These are phyloP conservation scores for Mastigias papua DNA, from an alignment of 30 jellyfish, hydroid and myxozoan species.

Conservation along the genomic window DNA sequence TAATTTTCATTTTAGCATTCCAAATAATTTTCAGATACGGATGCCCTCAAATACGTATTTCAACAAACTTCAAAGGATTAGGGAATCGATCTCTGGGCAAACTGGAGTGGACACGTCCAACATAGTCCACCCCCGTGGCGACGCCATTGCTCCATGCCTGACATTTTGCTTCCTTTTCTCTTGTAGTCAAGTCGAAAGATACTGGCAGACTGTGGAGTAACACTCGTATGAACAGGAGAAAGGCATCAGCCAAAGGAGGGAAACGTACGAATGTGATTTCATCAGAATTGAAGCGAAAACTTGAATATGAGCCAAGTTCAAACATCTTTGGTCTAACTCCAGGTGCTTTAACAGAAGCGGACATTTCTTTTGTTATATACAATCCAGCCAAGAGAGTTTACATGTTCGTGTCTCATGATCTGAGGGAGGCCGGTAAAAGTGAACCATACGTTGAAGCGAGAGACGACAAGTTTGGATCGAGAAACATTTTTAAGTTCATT, in stretches of 20 bases:
- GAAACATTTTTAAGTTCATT: conserved; percentile 2
- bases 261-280: neutral
- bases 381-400: neutral
- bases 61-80: no score
- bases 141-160: neutral
- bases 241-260: conserved; percentile 13
- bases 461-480: conserved; percentile 1
- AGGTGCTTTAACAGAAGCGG: neutral
- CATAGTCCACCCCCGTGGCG: neutral
- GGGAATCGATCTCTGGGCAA: no score
- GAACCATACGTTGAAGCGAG: conserved; percentile 29
- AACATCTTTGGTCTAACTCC: conserved; percentile 35
- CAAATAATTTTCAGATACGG: no score
- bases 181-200: neutral
- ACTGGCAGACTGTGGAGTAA: neutral
- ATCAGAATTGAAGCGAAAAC: neutral
- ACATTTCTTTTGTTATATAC: conserved; percentile 9
- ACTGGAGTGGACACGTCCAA: no score
- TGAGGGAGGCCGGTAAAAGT: conserved; percentile 1
- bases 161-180: neutral
- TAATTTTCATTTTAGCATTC: no score
- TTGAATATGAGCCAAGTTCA: conserved; percentile 34
- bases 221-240: neutral
- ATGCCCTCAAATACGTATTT: no score
- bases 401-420: conserved; percentile 30